Evolutionary conservation across 2,113 vertebrate genomes (phyloP).

Genomic region (Aplodontia rufa): DNA sequence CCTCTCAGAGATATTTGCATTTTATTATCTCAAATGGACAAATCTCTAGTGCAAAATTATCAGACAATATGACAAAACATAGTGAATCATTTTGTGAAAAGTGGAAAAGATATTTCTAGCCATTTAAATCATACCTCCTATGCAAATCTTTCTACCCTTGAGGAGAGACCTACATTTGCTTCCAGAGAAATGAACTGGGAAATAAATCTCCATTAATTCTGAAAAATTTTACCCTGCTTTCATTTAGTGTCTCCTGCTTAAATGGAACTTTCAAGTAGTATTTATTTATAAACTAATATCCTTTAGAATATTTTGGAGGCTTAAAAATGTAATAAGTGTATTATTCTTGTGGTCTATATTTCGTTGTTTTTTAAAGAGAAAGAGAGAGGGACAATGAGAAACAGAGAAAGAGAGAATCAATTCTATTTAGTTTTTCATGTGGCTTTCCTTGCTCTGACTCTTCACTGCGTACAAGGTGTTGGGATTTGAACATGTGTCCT

Average conservation of each 20-base stretch:
- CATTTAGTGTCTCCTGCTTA: constrained; percentile 36
- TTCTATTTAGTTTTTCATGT: too few species aligned
- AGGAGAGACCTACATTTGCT: background rate
- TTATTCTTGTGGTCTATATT: background rate
- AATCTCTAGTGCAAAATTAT: constrained; percentile 36
- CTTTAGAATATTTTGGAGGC: background rate
- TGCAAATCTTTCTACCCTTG: background rate
- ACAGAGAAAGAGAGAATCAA: too few species aligned
- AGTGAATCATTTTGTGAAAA: constrained; percentile 2
- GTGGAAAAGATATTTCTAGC: constrained; percentile 9
- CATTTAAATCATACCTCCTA: background rate
- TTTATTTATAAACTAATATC: background rate
- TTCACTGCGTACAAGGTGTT: too few species aligned
- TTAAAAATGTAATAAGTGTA: background rate
- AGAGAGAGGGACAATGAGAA: too few species aligned
- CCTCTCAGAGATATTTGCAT: background rate
- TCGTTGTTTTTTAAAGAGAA: too few species aligned
- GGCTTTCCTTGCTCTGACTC: too few species aligned
- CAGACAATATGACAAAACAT: constrained; percentile 27
- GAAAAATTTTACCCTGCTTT: background rate
- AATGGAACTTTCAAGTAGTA: background rate
- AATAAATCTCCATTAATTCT: constrained; percentile 25
- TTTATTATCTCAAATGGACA: constrained; percentile 9
- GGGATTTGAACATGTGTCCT: too few species aligned
- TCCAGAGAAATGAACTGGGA: constrained; percentile 21